These are phyloP conservation scores for Vespertilio murinus DNA, from an alignment of 2,797 vertebrate species.

Conservation along the genomic window DNA sequence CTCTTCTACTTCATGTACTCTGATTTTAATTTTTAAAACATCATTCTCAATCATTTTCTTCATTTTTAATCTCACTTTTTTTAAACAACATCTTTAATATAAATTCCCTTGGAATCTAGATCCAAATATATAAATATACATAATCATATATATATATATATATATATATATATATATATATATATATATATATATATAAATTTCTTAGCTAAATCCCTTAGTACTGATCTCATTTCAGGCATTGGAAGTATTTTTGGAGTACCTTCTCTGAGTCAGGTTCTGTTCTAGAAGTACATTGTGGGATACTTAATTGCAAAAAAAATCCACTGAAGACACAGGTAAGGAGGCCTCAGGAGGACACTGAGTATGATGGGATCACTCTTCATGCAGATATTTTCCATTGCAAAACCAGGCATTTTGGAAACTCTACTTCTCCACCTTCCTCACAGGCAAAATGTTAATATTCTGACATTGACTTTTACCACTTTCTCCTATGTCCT, in stretches of 20 bases:
- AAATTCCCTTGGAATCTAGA: not conserved
- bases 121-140: not conserved
- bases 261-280: not conserved
- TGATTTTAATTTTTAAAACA: not conserved
- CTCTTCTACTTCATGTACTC: not conserved
- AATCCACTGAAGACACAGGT: not conserved
- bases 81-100: not conserved
- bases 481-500: not conserved
- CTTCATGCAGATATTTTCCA: not conserved
- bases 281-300: not conserved
- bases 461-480: not conserved
- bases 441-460: not conserved
- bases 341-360: not conserved
- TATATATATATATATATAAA: no score
- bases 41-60: not conserved
- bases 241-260: not conserved
- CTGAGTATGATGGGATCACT: not conserved
- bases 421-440: not conserved
- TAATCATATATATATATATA: not conserved
- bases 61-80: not conserved
- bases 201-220: not conserved
- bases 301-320: not conserved
- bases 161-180: no score
- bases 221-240: not conserved
- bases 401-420: not conserved